Evolutionary conservation across 2,888 invertebrate genomes (phyloP), one percentile per base, ranked within the genome.

Genomic region (Aquatica leii): DNA sequence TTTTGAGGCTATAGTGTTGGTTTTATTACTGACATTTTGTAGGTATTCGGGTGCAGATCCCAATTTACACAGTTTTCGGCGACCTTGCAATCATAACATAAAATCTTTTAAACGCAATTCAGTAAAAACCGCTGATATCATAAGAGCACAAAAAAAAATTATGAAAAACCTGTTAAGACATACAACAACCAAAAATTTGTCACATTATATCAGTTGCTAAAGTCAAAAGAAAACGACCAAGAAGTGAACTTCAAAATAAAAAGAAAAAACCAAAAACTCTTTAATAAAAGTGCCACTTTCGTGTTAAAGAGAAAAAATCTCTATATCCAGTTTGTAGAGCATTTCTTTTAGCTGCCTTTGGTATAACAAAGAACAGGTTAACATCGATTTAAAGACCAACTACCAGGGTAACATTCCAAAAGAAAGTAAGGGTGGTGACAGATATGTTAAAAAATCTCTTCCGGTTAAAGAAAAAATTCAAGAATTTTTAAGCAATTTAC

Each of bases 61-160:
- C 17, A 52, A 24, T 37, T 59, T 59, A 24, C n/a, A n/a, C n/a
- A n/a, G n/a, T n/a, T n/a, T n/a, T n/a, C n/a, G n/a, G n/a, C n/a
- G n/a, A n/a, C n/a, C n/a, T n/a, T n/a, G n/a, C n/a, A 18, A 59
- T 41, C 59, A 59, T 52, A 52, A 59, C 40, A 59, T 52, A n/a
- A 59, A 31, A 12, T 59, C 50, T 50, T 59, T 43, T 15, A 59
- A 59, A 52, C 43, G 59, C 24, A 51, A 11, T 52, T 51, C 43
- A 20, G 35, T n/a, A n/a, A n/a, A n/a, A n/a, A n/a, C n/a, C n/a
- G n/a, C n/a, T n/a, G n/a, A n/a, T n/a, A n/a, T n/a, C n/a, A n/a
- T n/a, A 20, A 40, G 12, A 35, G 51, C 40, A n/a, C 18, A 52
- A 17, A 17, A 37, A 52, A 52, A 52, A 11, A 51, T 43, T 41